phyloP scores from a whole-genome alignment of 2,797 vertebrate species.

The Cyprinodon diabolis region DNA sequence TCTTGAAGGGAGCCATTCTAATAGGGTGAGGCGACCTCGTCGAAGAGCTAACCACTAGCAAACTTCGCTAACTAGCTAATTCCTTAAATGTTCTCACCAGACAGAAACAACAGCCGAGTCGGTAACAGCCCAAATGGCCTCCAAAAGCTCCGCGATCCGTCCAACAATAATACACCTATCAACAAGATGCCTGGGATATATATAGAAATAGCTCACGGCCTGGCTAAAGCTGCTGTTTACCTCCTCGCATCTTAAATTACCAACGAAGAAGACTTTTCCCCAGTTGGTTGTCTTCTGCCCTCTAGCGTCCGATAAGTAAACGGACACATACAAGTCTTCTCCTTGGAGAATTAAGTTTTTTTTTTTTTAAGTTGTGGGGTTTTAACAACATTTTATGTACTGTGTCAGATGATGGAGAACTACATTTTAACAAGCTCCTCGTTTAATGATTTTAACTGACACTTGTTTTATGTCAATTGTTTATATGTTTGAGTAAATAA shows the following conservation, averaged over 20 bases:
- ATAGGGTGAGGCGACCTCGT: not conserved
- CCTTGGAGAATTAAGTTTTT: no score
- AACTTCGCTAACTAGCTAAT: conserved; percentile 15
- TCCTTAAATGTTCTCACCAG: conserved; percentile 49
- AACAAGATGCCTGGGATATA: not conserved
- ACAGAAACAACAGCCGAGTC: not conserved
- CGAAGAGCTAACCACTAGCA: conserved; percentile 27
- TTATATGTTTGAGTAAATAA: no score
- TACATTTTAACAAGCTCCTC: no score
- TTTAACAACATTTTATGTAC: no score
- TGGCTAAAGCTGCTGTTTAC: conserved; percentile 48
- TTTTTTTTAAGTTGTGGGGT: no score
- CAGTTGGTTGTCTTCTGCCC: not conserved
- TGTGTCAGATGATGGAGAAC: no score
- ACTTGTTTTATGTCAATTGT: no score
- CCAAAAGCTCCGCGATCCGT: accelerated
- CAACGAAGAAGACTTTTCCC: conserved; percentile 49
- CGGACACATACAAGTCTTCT: not conserved
- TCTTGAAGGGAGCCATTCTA: not conserved
- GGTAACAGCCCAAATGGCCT: not conserved
- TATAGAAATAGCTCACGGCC: conserved; percentile 9
- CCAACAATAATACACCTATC: not conserved
- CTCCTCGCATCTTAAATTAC: conserved; percentile 27
- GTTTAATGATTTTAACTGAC: no score
- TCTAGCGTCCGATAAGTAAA: conserved; percentile 8